Evolutionary conservation across 2,888 invertebrate species (phyloP).

Genomic region (Stictocephala bisonia): DNA sequence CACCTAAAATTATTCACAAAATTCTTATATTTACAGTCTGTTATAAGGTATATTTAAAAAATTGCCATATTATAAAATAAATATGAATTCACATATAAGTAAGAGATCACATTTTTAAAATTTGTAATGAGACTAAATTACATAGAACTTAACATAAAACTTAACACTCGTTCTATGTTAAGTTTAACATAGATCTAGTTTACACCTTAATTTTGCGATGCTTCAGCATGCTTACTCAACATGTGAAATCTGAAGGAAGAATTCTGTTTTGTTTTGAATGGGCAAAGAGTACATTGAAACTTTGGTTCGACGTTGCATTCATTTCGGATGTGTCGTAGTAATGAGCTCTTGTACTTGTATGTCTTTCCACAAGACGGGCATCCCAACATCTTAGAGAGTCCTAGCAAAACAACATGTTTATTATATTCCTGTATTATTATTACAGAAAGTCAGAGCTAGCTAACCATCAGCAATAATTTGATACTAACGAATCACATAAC

Average conservation of each 20-base stretch:
- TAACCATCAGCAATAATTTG: no score
- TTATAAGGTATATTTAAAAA: no score
- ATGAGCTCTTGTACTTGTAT: constrained; percentile 70
- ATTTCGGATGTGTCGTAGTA: constrained; percentile 66
- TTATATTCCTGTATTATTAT: not conserved
- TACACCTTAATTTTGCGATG: not conserved
- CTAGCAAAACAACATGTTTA: not conserved
- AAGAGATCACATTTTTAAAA: no score
- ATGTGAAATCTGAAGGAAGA: constrained; percentile 41
- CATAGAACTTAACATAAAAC: no score
- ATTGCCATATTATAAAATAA: no score
- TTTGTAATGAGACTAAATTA: no score
- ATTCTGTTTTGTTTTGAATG: constrained; percentile 45
- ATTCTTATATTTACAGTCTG: no score
- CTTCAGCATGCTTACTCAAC: constrained; percentile 38
- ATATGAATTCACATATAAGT: no score
- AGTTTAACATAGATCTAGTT: not conserved
- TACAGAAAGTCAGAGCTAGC: no score
- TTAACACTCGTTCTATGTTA: no score
- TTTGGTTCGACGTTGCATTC: constrained; percentile 56
- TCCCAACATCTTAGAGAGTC: not conserved
- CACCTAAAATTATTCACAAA: no score
- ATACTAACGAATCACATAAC: no score
- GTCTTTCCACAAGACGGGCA: constrained; percentile 70
- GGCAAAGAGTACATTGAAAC: constrained; percentile 43